Evolutionary conservation across 2,888 invertebrate species (phyloP).

Genomic region (Drosophila austrosaltans): DNA sequence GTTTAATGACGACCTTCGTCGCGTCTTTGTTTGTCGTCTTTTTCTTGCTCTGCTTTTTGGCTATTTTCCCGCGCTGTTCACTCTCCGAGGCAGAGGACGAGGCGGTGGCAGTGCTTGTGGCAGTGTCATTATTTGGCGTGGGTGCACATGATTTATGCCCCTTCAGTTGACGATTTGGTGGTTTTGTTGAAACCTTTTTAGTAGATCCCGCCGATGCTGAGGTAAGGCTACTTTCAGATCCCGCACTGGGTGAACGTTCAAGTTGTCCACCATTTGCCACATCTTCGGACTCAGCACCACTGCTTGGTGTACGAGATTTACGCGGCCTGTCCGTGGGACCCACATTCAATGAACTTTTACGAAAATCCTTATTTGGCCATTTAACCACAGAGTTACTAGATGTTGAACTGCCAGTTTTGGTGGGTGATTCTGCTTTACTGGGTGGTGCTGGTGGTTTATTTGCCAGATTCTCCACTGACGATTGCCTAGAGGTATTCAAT

Average conservation of each 20-base stretch:
- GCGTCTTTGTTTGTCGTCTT: constrained; percentile 50
- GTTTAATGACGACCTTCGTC: constrained; percentile 6
- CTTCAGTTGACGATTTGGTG: constrained; percentile 79
- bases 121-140: constrained; percentile 81
- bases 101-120: constrained; percentile 81
- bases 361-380: constrained; percentile 88
- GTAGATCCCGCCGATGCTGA: constrained; percentile 54
- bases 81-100: constrained; percentile 72
- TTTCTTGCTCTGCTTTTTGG: constrained; percentile 74
- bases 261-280: constrained; percentile 46
- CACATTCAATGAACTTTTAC: constrained; percentile 90
- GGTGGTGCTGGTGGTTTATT: constrained; percentile 70
- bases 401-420: constrained; percentile 78
- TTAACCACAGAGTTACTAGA: constrained; percentile 74
- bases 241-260: constrained; percentile 84
- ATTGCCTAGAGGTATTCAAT: constrained; percentile 73
- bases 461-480: constrained; percentile 79
- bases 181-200: constrained; percentile 39
- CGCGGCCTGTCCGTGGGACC: constrained; percentile 83
- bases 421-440: constrained; percentile 82
- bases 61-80: constrained; percentile 67
- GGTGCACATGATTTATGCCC: constrained; percentile 54
- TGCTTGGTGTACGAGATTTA: constrained; percentile 83
- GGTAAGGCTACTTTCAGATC: constrained; percentile 85
- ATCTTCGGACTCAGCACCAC: constrained; percentile 81